Conservation (phyloP, 2,888 invertebrate genomes). For the Eupithecia abbreviata region DNA sequence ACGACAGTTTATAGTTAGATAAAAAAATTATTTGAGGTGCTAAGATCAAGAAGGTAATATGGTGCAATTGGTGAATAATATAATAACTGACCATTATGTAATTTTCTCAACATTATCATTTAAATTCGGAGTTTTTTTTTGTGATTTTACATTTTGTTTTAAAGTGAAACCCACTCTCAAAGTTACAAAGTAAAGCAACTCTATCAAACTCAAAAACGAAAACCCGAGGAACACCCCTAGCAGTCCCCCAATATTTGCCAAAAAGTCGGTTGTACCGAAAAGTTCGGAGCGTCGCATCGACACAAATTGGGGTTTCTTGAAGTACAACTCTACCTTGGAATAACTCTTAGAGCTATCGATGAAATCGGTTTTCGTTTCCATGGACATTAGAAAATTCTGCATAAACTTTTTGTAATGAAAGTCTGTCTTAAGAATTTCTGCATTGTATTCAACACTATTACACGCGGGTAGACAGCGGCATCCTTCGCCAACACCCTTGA, state of each 20-base stretch:
- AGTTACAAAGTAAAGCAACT: slow-evolving; percentile 81
- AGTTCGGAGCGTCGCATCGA: slow-evolving; percentile 83
- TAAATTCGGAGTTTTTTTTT: background rate
- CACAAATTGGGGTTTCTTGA: slow-evolving; percentile 81
- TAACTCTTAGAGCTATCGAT: slow-evolving; percentile 15
- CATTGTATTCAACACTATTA: slow-evolving; percentile 35
- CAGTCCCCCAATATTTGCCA: slow-evolving; percentile 84
- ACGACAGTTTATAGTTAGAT: too few species aligned
- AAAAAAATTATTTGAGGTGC: background rate
- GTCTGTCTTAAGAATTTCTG: slow-evolving; percentile 28
- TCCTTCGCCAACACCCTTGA: background rate
- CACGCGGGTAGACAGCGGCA: slow-evolving; percentile 34
- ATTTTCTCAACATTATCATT: background rate
- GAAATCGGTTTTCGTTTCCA: slow-evolving; percentile 21
- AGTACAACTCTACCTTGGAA: slow-evolving; percentile 77
- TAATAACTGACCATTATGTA: background rate
- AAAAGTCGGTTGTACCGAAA: slow-evolving; percentile 82
- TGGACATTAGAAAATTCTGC: background rate
- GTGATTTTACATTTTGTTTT: slow-evolving; percentile 23
- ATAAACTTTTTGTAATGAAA: slow-evolving; percentile 15
- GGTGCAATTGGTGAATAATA: background rate
- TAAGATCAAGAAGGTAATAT: background rate
- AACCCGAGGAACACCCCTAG: slow-evolving; percentile 85
- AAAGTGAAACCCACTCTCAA: slow-evolving; percentile 55
- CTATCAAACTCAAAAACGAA: slow-evolving; percentile 66